Evolutionary conservation across 2,113 vertebrate species (phyloP), one percentile per base, ranked within the genome.

Genomic region (Nematolebias whitei): DNA sequence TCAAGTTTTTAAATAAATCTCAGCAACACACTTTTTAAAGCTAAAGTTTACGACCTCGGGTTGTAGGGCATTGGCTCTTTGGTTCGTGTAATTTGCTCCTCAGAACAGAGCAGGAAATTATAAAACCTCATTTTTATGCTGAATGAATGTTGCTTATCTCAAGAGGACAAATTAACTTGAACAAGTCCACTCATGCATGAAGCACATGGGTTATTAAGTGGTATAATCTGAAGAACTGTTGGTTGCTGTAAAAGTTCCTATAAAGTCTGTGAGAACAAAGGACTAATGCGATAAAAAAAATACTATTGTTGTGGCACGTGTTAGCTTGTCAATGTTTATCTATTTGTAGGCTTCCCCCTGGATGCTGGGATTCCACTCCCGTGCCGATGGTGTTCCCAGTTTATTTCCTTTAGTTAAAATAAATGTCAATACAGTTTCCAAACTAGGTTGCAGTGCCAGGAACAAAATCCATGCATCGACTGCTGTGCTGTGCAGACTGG

Each of bases 391-490:
- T 32, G 38, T 65, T 68, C 51, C 64, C 51, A 70, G 56, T 32
- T 88, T 68, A 88, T 89, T 88, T 89, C 80, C 88, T 82, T 74
- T 86, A 23, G 59, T 74, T 58, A 32, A 29, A 76, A 58, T 41
- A 63, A 65, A 79, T 48, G 35, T 88, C 87, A 80, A 89, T 88
- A 78, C 22, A 52, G 22, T 68, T 68, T 45, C 53, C 44, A 39
- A 87, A 85, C 38, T 76, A 51, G 86, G 83, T 84, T 85, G 62
- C 50, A 4, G 50, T 79, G 67, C 68, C 83, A 85, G 24, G 35
- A 63, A 51, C 35, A 69, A 63, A 79, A 82, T 77, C 77, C 47
- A 85, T 71, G 12, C 41, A 84, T 85, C 49, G 80, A 89, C 80
- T 20, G 0, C 38, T 66, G 7, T 5, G 14, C 47, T 43, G 16